Base-by-base conservation (phyloP, 2,888 invertebrate genomes). In the Spodoptera picta region DNA sequence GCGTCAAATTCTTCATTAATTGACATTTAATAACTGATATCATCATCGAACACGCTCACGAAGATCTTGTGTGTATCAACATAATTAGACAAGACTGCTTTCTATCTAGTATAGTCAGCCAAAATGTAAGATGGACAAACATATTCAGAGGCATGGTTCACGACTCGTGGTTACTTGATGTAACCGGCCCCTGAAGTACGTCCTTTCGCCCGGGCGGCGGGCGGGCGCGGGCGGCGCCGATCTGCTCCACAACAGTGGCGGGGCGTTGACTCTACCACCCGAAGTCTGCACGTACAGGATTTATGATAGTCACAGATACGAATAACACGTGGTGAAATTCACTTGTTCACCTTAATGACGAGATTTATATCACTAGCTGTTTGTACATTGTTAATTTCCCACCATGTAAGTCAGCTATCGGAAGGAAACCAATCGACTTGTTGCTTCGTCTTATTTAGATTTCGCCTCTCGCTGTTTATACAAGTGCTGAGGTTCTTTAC, bases 311-410 rank as follows among this genome's bases (percentile, higher is more conserved):
- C 74, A 75, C 77, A 76, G 77, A 82, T 79, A 81, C 78, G 77
- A 77, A 81, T 78, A 85, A 83, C 85, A 85, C 84, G 83, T 83
- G 85, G 82, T 70, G 80, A 87, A 85, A 83, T 85, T 86, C 83
- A 83, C 83, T 87, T 82, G 83, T 84, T 85, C 81, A 81, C 83
- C 80, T 80, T 80, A 82, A 82, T 83, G 69, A 80, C 60, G 65
- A 79, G 83, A 86, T 85, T 85, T 84, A 86, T 87, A 79, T 80
- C 76, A 54, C 53, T 55, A 67, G 59, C 63, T 71, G 64, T 67
- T 77, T 46, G 62, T 54, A 51, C 55, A 75, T 79, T 79, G 77
- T 77, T 81, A 73, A 79, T 80, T 77, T 71, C 74, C 60, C 62
- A 60, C 48, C 42, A 66, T 70, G 71, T 74, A 64, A 59, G 65